These are phyloP conservation scores for Cotesia glomerata DNA, from an alignment of 1,140 invertebrate species.

Conservation along the genomic window DNA sequence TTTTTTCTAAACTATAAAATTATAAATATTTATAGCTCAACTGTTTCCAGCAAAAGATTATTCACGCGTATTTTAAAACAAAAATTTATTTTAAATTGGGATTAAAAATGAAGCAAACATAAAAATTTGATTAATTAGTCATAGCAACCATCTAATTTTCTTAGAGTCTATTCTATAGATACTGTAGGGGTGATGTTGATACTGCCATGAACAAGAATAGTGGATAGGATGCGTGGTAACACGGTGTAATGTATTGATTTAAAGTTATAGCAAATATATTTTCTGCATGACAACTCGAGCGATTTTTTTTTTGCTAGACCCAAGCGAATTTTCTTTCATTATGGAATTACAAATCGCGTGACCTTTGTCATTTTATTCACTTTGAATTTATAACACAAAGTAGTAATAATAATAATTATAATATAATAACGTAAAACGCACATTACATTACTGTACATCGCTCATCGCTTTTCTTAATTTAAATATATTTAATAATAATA, in stretches of 20 bases:
- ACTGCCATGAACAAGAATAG: slow-evolving; percentile 11
- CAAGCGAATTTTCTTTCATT: background rate
- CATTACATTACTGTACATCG: too few relatives aligned
- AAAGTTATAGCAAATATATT: too few relatives aligned
- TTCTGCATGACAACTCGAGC: background rate
- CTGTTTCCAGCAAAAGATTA: background rate
- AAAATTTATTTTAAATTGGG: too few relatives aligned
- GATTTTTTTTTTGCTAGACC: background rate
- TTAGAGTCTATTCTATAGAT: too few relatives aligned
- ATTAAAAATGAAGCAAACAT: too few relatives aligned
- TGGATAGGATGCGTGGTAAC: background rate
- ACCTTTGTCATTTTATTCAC: background rate
- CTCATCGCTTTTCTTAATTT: too few relatives aligned
- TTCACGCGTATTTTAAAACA: background rate
- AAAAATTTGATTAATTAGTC: too few relatives aligned
- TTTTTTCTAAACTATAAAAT: too few relatives aligned
- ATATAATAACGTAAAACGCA: too few relatives aligned
- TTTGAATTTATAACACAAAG: background rate
- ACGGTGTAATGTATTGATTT: background rate
- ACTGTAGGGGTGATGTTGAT: background rate
- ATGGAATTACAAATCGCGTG: background rate
- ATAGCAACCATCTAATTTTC: too few relatives aligned
- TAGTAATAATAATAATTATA: too few relatives aligned
- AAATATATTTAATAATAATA: too few relatives aligned
- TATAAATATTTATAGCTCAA: slow-evolving; percentile 11